Conservation (phyloP, 2,888 invertebrate species). For the Drosophila rellima region DNA sequence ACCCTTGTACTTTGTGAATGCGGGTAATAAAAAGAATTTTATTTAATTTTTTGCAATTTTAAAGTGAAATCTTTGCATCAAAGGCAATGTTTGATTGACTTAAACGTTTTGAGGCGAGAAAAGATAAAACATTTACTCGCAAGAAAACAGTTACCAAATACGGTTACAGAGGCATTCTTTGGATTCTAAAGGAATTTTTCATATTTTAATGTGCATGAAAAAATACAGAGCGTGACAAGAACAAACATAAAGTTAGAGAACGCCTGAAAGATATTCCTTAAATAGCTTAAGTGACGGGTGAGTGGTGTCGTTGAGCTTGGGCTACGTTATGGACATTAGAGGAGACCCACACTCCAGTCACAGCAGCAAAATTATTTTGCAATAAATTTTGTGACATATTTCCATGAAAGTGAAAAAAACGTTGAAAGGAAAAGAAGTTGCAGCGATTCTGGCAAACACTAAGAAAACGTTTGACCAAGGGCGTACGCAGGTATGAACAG, state of each 20-base stretch:
- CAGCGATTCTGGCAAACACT: conserved; percentile 37
- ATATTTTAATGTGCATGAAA: conserved; percentile 73
- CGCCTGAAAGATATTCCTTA: conserved; percentile 38
- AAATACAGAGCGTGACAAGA: conserved; percentile 39
- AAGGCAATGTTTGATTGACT: conserved; percentile 38
- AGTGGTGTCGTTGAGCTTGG: conserved; percentile 34
- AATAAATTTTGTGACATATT: conserved; percentile 82
- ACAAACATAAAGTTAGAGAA: conserved; percentile 32
- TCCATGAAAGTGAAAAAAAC: conserved; percentile 65
- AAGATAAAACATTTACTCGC: conserved; percentile 22
- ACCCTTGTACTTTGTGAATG: background rate
- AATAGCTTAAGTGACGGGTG: conserved; percentile 57
- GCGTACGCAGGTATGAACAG: too few species aligned
- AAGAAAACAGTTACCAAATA: conserved; percentile 31
- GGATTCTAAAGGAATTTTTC: conserved; percentile 79
- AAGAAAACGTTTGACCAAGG: conserved; percentile 15
- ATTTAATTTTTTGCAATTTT: background rate
- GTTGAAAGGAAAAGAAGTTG: conserved; percentile 31
- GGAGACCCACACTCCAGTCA: conserved; percentile 26
- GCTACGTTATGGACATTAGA: conserved; percentile 50
- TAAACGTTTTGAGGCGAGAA: conserved; percentile 40
- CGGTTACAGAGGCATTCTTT: conserved; percentile 39
- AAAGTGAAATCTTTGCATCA: conserved; percentile 28
- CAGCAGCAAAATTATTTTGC: conserved; percentile 76
- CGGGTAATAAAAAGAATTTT: background rate